These are phyloP conservation scores for Callorhinus ursinus DNA, from an alignment of 2,113 vertebrate genomes.

Conservation along the genomic window DNA sequence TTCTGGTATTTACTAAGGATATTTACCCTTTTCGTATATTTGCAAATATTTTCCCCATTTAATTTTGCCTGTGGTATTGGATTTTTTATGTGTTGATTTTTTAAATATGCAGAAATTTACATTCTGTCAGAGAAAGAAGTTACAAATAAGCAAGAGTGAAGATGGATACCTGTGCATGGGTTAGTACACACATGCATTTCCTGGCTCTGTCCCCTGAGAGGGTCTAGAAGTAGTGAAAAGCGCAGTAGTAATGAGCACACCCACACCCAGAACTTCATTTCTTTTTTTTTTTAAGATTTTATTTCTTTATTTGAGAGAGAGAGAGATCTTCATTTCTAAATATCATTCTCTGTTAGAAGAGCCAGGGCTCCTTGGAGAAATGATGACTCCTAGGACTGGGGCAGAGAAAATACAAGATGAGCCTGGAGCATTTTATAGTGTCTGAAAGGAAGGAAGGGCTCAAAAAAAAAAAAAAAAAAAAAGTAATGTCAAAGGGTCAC, in stretches of 20 bases:
- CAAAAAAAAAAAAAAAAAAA: conserved; percentile 51
- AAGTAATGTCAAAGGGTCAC: not conserved
- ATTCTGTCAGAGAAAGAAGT: conserved; percentile 22
- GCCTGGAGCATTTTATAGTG: not conserved
- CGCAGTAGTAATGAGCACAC: not conserved
- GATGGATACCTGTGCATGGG: not conserved
- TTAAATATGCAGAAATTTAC: conserved; percentile 19
- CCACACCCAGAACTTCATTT: not conserved
- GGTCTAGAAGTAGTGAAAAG: conserved; percentile 3
- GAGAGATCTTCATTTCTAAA: conserved; percentile 1
- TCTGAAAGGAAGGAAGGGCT: not conserved
- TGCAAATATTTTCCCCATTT: conserved; percentile 50
- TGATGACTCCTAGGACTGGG: conserved; percentile 5
- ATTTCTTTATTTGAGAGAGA: not conserved
- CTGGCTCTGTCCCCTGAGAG: not conserved
- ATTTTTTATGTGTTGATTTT: conserved; percentile 25
- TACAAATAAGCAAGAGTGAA: conserved; percentile 3
- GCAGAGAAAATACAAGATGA: conserved; percentile 47
- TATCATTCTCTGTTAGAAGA: conserved; percentile 25
- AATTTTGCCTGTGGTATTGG: conserved; percentile 35
- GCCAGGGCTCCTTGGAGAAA: not conserved
- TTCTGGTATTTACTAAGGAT: conserved; percentile 18
- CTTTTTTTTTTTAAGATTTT: not conserved
- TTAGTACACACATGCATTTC: not conserved
- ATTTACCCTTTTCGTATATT: conserved; percentile 38